Evolutionary conservation across 2,113 vertebrate genomes (phyloP), one percentile per base, ranked within the genome.

Genomic region (Sitta europaea): DNA sequence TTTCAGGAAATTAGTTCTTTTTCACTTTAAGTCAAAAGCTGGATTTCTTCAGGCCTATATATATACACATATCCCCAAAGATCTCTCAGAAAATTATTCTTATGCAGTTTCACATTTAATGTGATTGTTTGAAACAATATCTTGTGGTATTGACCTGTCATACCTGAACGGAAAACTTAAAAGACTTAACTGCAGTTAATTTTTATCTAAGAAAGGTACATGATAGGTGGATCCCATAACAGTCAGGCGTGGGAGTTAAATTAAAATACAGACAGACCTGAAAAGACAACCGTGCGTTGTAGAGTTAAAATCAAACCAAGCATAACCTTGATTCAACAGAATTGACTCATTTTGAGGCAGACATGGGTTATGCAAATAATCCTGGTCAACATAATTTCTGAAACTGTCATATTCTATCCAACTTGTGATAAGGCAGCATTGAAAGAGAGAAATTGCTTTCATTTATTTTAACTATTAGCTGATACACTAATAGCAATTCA

Each of bases 1-100:
- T 93, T 90, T 96, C 93, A 93, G 75, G 72, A 96, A 94, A 93
- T 80, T 19, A 84, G 15, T 19, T 80, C 20, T 80, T 95, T 91
- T 92, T 82, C 74, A 79, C 36, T 95, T n/a, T 23, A 96, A 95
- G 53, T 48, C 35, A 79, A 86, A 88, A 90, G 12, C 24, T 55
- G 29, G 7, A 14, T 72, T 90, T 90, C 50, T 94, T 87, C 63
- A 71, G 40, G 9, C 9, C 1, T 55, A 10, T 33, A 10, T n/a
- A 8, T 33, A 14, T 36, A 42, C 5, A 27, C 5, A 27, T 4
- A 29, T 53, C 6, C 27, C 14, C 4, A 31, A 57, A 89, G 12
- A 54, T 38, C 2, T 55, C 21, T 91, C 57, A 86, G 73, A 53
- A 94, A 84, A 53, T 83, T 88, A 25, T 89, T 96, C 14, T 62